Base-by-base conservation (phyloP, 2,888 invertebrate species). In the Ennomos erosarius region DNA sequence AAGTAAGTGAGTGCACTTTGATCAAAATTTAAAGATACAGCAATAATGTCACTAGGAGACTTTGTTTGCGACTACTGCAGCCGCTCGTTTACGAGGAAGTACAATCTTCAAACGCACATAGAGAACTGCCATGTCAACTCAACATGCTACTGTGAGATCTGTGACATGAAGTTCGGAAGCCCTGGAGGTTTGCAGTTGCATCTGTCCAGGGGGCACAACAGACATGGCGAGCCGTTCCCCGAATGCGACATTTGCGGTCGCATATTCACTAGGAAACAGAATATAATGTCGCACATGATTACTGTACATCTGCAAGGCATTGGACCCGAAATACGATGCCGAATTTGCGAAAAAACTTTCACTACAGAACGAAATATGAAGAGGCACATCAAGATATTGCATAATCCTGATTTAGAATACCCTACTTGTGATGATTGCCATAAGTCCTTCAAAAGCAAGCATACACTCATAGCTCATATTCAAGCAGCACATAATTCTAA, bases 231-330 rank as follows among this genome's bases (percentile, higher is more conserved):
- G 45, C 74, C 84, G 0, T 80, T 75, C 8, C 90, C 90, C 0
- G 89, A 90, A 65, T 90, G 90, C 33, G 89, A 90, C 26, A 38
- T 87, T 0, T 90, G 90, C 26, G 89, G 90, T 0, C 65, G 87
- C 8, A 81, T 87, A 0, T 90, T 90, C 38, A 84, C 84, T 0
- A 76, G 90, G 53, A 89, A 87, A 69, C 87, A 88, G 42, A 90
- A 88, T n/a, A 82, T 90, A 0, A 76, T 74, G 1, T 85, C 88
- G 0, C 90, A 90, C 16, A 90, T 90, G 88, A 78, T 84, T 0
- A 87, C 87, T 0, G 83, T 85, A 0, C 90, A 90, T 62, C 59
- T 87, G 0, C 85, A 83, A 70, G 81, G 82, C 0, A 16, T 75
- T 0, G 79, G 78, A 0, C 76, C 76, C 0, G 70, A 81, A 2